These are phyloP conservation scores for Drosophila quadrilineata DNA, from an alignment of 1,140 invertebrate species.

Conservation along the genomic window DNA sequence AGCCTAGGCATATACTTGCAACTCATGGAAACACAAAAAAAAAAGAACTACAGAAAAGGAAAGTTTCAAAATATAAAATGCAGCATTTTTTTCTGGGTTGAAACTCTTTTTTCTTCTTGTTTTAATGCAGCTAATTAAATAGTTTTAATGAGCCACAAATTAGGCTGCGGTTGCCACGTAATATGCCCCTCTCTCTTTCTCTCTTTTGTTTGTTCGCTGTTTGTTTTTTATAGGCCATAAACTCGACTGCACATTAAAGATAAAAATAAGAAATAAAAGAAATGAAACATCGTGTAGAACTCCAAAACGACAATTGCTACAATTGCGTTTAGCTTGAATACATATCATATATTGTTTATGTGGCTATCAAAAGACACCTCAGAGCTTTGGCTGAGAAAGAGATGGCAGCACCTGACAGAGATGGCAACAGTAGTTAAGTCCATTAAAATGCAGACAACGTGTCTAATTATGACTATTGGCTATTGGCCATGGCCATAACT, in stretches of 20 bases:
- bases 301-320: constrained; percentile 59
- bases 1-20: not conserved
- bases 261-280: too few relatives aligned
- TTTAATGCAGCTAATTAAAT: constrained; percentile 67
- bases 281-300: constrained; percentile 21
- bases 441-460: constrained; percentile 67
- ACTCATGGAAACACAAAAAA: too few relatives aligned
- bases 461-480: constrained; percentile 68
- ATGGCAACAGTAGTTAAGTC: not conserved
- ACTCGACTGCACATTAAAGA: too few relatives aligned
- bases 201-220: constrained; percentile 9
- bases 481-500: not conserved
- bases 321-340: constrained; percentile 48
- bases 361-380: constrained; percentile 64
- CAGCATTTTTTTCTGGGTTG: constrained; percentile 24
- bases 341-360: constrained; percentile 73
- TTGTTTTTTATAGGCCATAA: constrained; percentile 52
- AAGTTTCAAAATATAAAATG: constrained; percentile 45
- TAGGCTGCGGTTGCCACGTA: constrained; percentile 46
- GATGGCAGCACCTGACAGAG: not conserved
- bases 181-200: too few relatives aligned
- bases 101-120: constrained; percentile 34
- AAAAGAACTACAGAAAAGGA: constrained; percentile 55
- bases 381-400: constrained; percentile 31
- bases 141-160: constrained; percentile 65